Evolutionary conservation across 2,888 invertebrate genomes (phyloP).

Genomic region (Eilema caniola): DNA sequence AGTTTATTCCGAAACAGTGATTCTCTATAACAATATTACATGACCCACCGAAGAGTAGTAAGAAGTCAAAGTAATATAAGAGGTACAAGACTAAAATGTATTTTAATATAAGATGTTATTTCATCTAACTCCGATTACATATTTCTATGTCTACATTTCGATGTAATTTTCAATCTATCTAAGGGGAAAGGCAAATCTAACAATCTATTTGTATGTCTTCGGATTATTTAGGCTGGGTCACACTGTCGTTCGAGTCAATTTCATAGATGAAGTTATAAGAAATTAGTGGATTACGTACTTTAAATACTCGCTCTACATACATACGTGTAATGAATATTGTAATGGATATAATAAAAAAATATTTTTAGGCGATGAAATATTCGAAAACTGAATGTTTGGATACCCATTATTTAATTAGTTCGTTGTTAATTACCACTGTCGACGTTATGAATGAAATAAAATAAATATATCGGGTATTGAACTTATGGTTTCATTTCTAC

Average conservation of each 20-base stretch:
- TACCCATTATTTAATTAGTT: slow-evolving; percentile 75
- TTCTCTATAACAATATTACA: not conserved
- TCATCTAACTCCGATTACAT: slow-evolving; percentile 30
- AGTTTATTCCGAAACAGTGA: not conserved
- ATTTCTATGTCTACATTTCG: slow-evolving; percentile 33
- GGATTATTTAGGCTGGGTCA: slow-evolving; percentile 69
- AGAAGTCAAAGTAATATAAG: slow-evolving; percentile 50
- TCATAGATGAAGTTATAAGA: slow-evolving; percentile 58
- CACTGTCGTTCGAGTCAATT: slow-evolving; percentile 51
- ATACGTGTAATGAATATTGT: slow-evolving; percentile 70
- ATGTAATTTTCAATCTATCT: slow-evolving; percentile 38
- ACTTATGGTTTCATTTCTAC: slow-evolving; percentile 49
- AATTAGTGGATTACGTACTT: slow-evolving; percentile 55
- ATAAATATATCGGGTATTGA: slow-evolving; percentile 77
- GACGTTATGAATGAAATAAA: slow-evolving; percentile 74
- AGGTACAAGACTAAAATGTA: slow-evolving; percentile 75
- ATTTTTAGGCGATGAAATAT: slow-evolving; percentile 68
- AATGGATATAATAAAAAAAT: slow-evolving; percentile 55
- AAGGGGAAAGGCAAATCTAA: slow-evolving; percentile 64
- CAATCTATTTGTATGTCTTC: slow-evolving; percentile 41
- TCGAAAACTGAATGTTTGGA: slow-evolving; percentile 71
- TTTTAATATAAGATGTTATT: slow-evolving; percentile 62
- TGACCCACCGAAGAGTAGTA: not conserved
- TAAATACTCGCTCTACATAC: slow-evolving; percentile 77
- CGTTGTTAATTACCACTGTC: slow-evolving; percentile 75